Evolutionary conservation across 1,140 invertebrate genomes (phyloP), one percentile per base, ranked within the genome.

Genomic region (Nebria ingens): DNA sequence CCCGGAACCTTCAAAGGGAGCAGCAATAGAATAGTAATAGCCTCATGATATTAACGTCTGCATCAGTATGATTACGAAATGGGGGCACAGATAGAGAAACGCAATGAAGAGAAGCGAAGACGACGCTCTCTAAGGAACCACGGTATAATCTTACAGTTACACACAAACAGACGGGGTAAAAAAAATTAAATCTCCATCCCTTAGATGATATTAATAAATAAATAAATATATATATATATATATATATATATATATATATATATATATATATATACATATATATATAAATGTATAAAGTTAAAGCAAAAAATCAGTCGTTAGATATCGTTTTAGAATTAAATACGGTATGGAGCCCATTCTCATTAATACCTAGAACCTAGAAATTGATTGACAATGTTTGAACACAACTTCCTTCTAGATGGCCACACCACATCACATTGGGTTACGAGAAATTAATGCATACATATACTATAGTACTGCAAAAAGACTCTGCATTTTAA

Each of bases 1-100:
- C 56, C 56, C 54, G 21, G 29, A 45, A 40, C 56, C 54, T 58
- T 19, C 58, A 52, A 52, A 56, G 54, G 54, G n/a, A n/a, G n/a
- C n/a, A 50, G 61, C 59, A 62, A 61, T 61, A 62, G 61, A 62
- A 62, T 62, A 59, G 61, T 61, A 62, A 62, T 62, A 61, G 61
- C 61, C 61, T n/a, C n/a, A n/a, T 62, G 59, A 62, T 62, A 62
- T 62, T 61, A 62, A 61, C 59, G 59, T 61, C 61, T 62, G 61
- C 61, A 56, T 56, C 50, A 56, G 25, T 52, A 57, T 62, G 61
- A 62, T 62, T 62, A 61, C 61, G 61, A 55, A 22, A 21, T 17
- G 34, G 51, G 13, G n/a, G n/a, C n/a, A n/a, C n/a, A n/a, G n/a
- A n/a, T n/a, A n/a, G n/a, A n/a, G n/a, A n/a, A n/a, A n/a, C n/a